A percentile compares a stretch with the other conserved stretches of the same genome.
These are phyloP conservation scores for Sandelia bainsii DNA, from an alignment of 2,797 vertebrate species.

Conservation along the genomic window DNA sequence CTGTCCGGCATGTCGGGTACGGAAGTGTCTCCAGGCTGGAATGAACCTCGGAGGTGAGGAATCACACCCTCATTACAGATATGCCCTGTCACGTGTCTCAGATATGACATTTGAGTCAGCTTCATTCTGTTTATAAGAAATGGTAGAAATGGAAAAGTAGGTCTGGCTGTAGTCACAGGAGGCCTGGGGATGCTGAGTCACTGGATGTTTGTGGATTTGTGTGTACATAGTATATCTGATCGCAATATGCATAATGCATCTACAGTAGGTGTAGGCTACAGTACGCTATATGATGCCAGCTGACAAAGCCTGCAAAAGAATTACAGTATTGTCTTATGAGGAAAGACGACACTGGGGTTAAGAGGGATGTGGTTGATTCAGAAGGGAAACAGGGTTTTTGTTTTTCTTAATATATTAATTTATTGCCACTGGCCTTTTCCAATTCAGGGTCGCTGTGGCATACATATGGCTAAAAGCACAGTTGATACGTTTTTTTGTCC, in stretches of 20 bases:
- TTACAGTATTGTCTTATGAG: slow-evolving; percentile 33
- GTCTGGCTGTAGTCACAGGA: slow-evolving; percentile 56
- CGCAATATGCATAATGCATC: slow-evolving; percentile 45
- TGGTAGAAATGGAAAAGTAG: slow-evolving; percentile 48
- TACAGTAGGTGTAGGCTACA: slow-evolving; percentile 39
- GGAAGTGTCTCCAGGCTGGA: slow-evolving; percentile 99
- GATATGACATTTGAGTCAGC: slow-evolving; percentile 64
- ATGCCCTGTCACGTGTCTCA: slow-evolving; percentile 49
- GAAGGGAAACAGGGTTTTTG: neutral
- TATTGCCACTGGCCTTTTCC: slow-evolving; percentile 24
- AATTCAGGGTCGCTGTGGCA: slow-evolving; percentile 25
- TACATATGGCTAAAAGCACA: slow-evolving; percentile 20
- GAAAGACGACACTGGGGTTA: slow-evolving; percentile 27
- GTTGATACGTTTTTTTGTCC: slow-evolving; percentile 25
- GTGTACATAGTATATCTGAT: slow-evolving; percentile 30
- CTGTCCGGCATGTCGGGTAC: slow-evolving; percentile 97
- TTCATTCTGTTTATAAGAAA: slow-evolving; percentile 36
- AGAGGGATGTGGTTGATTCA: slow-evolving; percentile 9
- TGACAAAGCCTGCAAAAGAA: slow-evolving; percentile 44
- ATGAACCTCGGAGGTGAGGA: slow-evolving; percentile 98
- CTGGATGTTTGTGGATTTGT: slow-evolving; percentile 43
- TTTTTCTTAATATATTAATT: slow-evolving; percentile 1
- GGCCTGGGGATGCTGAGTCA: slow-evolving; percentile 63
- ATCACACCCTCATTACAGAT: slow-evolving; percentile 47
- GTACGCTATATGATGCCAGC: slow-evolving; percentile 26